Evolutionary conservation across 2,113 vertebrate genomes (phyloP).

Genomic region (Poicephalus meyeri): DNA sequence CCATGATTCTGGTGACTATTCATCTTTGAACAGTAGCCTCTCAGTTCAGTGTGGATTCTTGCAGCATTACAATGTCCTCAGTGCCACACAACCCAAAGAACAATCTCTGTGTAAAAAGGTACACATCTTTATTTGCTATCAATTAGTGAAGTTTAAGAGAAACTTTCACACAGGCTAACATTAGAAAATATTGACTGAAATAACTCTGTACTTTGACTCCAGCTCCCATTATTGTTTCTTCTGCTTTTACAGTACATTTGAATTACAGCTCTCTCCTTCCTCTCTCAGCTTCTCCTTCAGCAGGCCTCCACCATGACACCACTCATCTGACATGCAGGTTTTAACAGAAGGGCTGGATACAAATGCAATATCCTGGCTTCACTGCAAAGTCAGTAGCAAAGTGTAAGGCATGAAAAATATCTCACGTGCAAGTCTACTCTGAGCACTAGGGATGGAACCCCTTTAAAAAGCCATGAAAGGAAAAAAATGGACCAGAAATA

Average conservation of each 20-base stretch:
- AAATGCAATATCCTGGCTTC: not conserved
- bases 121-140: slow-evolving; percentile 17
- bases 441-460: not conserved
- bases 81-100: not conserved
- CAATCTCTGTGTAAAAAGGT: not conserved
- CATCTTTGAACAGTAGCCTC: too few relatives aligned
- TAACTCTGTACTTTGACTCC: not conserved
- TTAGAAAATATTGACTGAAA: slow-evolving; percentile 26
- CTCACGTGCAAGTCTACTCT: not conserved
- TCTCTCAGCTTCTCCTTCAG: not conserved
- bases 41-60: not conserved
- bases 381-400: not conserved
- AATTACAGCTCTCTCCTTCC: not conserved
- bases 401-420: not conserved
- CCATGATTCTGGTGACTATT: too few relatives aligned
- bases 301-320: not conserved
- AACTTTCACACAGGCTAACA: not conserved
- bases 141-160: slow-evolving; percentile 1
- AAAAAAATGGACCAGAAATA: not conserved
- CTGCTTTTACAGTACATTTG: not conserved
- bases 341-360: not conserved
- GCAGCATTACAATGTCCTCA: slow-evolving; percentile 9
- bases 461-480: not conserved
- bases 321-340: not conserved
- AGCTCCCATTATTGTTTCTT: not conserved